Percentiles rank a stretch among this genome's conserved stretches.
Conservation (phyloP, 2,888 invertebrate genomes). For the Ormyrus rosae region DNA sequence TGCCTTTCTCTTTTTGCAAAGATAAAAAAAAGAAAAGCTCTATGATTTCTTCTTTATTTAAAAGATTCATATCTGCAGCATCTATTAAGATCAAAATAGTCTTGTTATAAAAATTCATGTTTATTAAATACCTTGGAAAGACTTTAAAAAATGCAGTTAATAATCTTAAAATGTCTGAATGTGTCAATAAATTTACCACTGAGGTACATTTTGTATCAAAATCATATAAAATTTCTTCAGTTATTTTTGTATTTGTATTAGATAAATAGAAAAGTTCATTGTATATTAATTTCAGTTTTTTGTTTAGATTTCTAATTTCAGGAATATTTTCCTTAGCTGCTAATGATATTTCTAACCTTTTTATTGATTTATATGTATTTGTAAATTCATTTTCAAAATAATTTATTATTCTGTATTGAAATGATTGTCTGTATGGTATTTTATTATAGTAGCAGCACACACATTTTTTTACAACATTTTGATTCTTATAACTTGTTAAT, state of each 20-base stretch:
- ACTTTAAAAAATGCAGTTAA: constrained; percentile 47
- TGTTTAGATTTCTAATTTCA: neutral
- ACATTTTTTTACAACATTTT: too few species aligned
- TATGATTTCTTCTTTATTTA: constrained; percentile 48
- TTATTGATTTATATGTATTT: neutral
- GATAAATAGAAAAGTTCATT: neutral
- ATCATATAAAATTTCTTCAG: neutral
- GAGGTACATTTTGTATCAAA: constrained; percentile 29
- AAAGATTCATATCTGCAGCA: constrained; percentile 23
- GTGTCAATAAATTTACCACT: constrained; percentile 47
- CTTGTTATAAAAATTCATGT: constrained; percentile 49
- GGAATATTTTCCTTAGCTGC: neutral
- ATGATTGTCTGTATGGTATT: constrained; percentile 9
- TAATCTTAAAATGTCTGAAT: constrained; percentile 50
- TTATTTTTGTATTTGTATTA: neutral
- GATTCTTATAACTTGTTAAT: too few species aligned
- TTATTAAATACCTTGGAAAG: constrained; percentile 12
- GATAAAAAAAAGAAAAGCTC: constrained; percentile 58
- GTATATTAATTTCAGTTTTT: neutral
- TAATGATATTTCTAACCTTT: neutral
- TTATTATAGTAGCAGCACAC: neutral
- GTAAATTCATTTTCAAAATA: constrained; percentile 25
- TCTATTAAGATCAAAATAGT: constrained; percentile 47
- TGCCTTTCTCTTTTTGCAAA: constrained; percentile 48
- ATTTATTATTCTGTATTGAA: constrained; percentile 31